Base-by-base conservation (phyloP, 1,140 invertebrate genomes). In the Achroia grisella region DNA sequence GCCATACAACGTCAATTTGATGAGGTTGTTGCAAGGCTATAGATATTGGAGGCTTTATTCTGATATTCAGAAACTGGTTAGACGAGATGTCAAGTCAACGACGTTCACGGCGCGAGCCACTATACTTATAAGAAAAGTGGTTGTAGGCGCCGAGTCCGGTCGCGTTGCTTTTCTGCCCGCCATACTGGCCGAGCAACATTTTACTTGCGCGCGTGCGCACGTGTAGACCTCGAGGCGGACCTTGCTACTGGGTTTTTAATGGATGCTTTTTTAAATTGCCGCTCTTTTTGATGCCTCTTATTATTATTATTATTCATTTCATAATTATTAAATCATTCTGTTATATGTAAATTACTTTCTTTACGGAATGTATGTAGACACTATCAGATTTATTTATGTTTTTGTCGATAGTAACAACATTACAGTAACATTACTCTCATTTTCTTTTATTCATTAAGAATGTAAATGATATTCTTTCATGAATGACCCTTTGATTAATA, bases 241-340 rank as follows among this genome's bases (percentile, higher is more conserved):
- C 45, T 47, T 37, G 79, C 76, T 83, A 83, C 79, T 70, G 78
- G 68, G 43, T 62, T 77, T 68, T 70, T 77, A 73, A 72, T 71
- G 55, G 56, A 63, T 58, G 40, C 57, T 63, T 71, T 65, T 69
- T 52, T 56, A 48, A 48, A 17, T 40, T 34, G 39, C 48, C 56
- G 53, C 57, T 50, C 51, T 56, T 64, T 37, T 37, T 37, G 14
- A 4, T 23, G 17, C 17, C 17, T 23, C 17, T 23, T 23, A 6
- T 23, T 23, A 3, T 23, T 23, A 23, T 23, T 23, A 3, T 3
- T 23, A 23, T 23, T 23, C 2, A 23, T 23, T 23, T 23, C 6
- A 23, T 23, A n/a, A n/a, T n/a, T n/a, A n/a, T n/a, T n/a, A n/a
- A n/a, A n/a, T n/a, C n/a, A n/a, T n/a, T n/a, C n/a, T n/a, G n/a